Percentiles rank a stretch among this genome's conserved stretches.
Evolutionary conservation across 2,113 vertebrate species (phyloP).

Genomic region (Puntigrus tetrazona): DNA sequence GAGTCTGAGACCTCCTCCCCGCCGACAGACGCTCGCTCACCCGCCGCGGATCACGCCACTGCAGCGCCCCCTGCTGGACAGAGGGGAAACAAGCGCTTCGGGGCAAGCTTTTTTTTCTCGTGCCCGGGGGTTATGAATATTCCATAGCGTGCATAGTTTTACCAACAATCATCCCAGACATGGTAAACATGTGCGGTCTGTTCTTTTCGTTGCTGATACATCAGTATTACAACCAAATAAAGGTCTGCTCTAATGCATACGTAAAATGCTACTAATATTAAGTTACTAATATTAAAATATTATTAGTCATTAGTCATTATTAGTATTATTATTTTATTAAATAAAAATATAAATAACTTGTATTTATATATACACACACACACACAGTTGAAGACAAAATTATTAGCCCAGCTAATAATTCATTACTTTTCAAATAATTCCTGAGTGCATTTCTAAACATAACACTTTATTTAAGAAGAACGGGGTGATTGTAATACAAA

Average conservation of each 20-base stretch:
- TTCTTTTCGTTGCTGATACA: background rate
- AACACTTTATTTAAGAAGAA: too few species aligned
- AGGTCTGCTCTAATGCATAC: background rate
- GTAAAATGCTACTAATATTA: background rate
- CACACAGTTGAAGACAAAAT: too few species aligned
- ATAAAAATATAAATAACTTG: background rate
- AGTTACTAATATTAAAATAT: background rate
- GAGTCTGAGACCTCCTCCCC: constrained; percentile 21
- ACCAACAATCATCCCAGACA: background rate
- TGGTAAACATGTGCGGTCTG: background rate
- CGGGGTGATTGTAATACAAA: too few species aligned
- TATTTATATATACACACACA: too few species aligned
- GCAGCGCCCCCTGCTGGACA: constrained; percentile 45
- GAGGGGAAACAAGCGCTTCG: constrained; percentile 10
- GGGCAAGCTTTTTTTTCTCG: background rate
- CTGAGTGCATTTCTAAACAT: too few species aligned
- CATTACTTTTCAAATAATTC: too few species aligned
- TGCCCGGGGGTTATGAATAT: background rate
- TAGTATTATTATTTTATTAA: background rate
- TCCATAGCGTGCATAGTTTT: background rate
- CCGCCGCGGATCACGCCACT: background rate
- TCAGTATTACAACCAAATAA: background rate
- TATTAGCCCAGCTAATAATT: too few species aligned
- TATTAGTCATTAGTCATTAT: too few species aligned
- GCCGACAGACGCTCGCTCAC: background rate